Conservation (phyloP, 1,140 invertebrate species). For the Helicoverpa armigera region DNA sequence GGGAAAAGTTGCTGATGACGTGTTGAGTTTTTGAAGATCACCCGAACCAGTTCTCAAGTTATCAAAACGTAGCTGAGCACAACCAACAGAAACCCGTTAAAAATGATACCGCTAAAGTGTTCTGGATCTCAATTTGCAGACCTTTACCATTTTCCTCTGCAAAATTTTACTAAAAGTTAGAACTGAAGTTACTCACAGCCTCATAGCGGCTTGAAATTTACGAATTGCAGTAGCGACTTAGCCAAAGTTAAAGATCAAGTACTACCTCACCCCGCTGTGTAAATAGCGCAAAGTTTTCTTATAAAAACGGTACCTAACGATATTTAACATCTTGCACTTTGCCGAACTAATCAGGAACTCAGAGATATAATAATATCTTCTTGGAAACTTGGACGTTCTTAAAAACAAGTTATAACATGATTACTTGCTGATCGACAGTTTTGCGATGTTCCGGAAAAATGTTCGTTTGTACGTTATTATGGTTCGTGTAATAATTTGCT, state of each 20-base stretch:
- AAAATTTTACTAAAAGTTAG: slow-evolving; percentile 1
- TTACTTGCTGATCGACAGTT: slow-evolving; percentile 40
- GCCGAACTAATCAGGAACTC: slow-evolving; percentile 28
- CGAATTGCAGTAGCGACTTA: slow-evolving; percentile 15
- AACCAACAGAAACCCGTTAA: too few species aligned
- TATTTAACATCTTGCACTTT: slow-evolving; percentile 42
- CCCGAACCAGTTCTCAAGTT: too few species aligned
- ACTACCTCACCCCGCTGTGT: slow-evolving; percentile 11
- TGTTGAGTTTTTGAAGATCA: too few species aligned
- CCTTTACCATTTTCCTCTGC: slow-evolving; percentile 12
- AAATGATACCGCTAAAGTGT: too few species aligned
- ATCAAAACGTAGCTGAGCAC: too few species aligned
- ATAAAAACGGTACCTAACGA: slow-evolving; percentile 24
- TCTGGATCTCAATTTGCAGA: neutral
- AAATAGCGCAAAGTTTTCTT: slow-evolving; percentile 36
- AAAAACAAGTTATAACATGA: slow-evolving; percentile 39
- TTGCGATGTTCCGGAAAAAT: slow-evolving; percentile 38
- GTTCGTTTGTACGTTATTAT: slow-evolving; percentile 32
- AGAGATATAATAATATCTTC: slow-evolving; percentile 38
- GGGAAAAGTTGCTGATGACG: neutral
- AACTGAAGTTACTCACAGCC: neutral
- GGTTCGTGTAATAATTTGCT: slow-evolving; percentile 31
- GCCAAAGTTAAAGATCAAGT: slow-evolving; percentile 10
- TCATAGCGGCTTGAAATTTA: slow-evolving; percentile 10
- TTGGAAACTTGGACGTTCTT: slow-evolving; percentile 38